Percentiles rank a stretch among this genome's conserved stretches.
Conservation (phyloP, 2,888 invertebrate genomes). For the Elgonia sp. region DNA sequence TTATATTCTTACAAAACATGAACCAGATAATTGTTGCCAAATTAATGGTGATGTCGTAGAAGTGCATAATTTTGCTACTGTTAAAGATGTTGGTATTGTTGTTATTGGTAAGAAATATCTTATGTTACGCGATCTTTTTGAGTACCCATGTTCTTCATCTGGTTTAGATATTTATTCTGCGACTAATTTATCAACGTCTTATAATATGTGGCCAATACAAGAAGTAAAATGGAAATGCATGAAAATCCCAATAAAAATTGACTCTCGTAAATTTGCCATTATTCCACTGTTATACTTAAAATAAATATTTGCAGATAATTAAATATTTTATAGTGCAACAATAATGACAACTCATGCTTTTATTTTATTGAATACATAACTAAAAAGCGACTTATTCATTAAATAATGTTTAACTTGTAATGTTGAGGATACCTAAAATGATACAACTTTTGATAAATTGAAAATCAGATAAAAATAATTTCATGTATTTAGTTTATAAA, state of each 20-base stretch:
- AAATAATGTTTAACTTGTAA: too few relatives aligned
- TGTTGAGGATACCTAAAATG: too few relatives aligned
- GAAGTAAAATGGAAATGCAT: conserved; percentile 17
- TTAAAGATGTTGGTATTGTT: not conserved
- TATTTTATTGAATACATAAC: too few relatives aligned
- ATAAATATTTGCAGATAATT: not conserved
- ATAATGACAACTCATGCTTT: too few relatives aligned
- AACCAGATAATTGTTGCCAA: conserved; percentile 30
- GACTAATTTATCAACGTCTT: not conserved
- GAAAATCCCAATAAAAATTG: conserved; percentile 1
- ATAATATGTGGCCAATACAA: not conserved
- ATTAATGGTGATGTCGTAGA: conserved; percentile 11
- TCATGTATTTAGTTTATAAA: too few relatives aligned
- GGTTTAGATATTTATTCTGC: conserved; percentile 9
- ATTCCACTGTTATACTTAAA: conserved; percentile 18
- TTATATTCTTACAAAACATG: not conserved
- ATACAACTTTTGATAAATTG: too few relatives aligned
- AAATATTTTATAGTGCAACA: too few relatives aligned
- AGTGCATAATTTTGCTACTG: conserved; percentile 18
- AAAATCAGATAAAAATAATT: too few relatives aligned
- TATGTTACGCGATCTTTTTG: not conserved
- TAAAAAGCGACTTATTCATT: too few relatives aligned
- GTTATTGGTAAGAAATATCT: conserved; percentile 13
- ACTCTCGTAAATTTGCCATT: not conserved
- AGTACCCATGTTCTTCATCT: conserved; percentile 5